These are phyloP conservation scores for Danio jaintianensis DNA, from an alignment of 2,797 vertebrate genomes.

Conservation along the genomic window DNA sequence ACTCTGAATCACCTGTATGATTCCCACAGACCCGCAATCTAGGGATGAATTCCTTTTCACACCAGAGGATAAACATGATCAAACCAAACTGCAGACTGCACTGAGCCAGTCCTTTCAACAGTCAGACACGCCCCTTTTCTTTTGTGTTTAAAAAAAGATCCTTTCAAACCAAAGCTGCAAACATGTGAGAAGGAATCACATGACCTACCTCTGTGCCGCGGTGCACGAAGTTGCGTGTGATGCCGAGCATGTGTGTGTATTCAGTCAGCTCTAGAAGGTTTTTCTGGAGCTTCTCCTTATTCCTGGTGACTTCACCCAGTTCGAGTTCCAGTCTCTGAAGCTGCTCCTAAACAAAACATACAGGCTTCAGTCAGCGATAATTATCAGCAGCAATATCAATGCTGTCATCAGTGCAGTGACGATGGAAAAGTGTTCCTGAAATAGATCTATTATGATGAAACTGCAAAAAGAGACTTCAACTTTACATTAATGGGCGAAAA, in stretches of 20 bases:
- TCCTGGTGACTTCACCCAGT: slow-evolving; percentile 91
- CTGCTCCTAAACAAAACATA: slow-evolving; percentile 83
- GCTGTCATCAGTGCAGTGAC: neutral
- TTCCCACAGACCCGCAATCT: neutral
- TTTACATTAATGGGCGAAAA: neutral
- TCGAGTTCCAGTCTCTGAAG: slow-evolving; percentile 93
- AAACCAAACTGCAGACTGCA: neutral
- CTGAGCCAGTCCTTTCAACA: neutral
- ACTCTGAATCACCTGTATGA: neutral
- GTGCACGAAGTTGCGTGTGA: slow-evolving; percentile 86
- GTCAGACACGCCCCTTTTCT: neutral
- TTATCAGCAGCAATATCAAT: neutral
- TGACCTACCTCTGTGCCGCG: slow-evolving; percentile 82
- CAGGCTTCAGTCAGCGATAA: neutral
- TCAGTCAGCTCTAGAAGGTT: slow-evolving; percentile 93
- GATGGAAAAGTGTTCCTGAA: neutral
- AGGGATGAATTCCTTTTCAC: slow-evolving; percentile 19
- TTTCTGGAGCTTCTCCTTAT: slow-evolving; percentile 93
- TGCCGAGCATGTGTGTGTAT: slow-evolving; percentile 91
- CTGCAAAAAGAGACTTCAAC: neutral
- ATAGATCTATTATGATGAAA: neutral
- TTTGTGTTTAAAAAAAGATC: neutral
- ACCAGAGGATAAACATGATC: neutral
- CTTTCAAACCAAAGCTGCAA: neutral
- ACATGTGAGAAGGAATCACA: slow-evolving; percentile 10